A percentile compares a stretch with the other conserved stretches of the same genome.
Evolutionary conservation across 1,140 invertebrate species (phyloP).

Genomic region (Cephus cinctus): DNA sequence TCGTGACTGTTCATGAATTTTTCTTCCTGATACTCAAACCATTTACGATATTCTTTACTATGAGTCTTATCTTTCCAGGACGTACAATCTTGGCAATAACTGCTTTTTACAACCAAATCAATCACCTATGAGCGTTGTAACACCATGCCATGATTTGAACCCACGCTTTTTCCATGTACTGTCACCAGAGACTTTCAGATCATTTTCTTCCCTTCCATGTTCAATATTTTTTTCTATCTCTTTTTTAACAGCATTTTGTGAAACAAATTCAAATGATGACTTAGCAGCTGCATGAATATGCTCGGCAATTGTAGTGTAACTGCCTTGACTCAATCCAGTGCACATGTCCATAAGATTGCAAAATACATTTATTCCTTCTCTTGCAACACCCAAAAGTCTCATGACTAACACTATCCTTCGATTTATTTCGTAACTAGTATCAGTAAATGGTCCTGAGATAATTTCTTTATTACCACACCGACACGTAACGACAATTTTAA

Average conservation of each 20-base stretch:
- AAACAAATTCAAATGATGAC: slow-evolving; percentile 1
- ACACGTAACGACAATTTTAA: slow-evolving; percentile 2
- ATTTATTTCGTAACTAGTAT: slow-evolving; percentile 13
- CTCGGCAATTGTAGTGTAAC: slow-evolving; percentile 4
- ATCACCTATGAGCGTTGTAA: slow-evolving; percentile 3
- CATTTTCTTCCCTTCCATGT: background rate
- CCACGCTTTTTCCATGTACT: background rate
- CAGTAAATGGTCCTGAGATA: background rate
- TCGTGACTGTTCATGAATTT: slow-evolving; percentile 2
- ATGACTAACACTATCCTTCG: slow-evolving; percentile 18
- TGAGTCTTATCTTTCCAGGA: background rate
- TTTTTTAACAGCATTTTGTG: background rate
- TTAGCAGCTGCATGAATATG: slow-evolving; percentile 4
- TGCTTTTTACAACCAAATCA: slow-evolving; percentile 3
- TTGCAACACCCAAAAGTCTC: slow-evolving; percentile 16
- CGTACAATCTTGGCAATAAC: slow-evolving; percentile 1
- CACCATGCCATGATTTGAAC: slow-evolving; percentile 1
- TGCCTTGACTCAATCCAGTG: slow-evolving; percentile 8
- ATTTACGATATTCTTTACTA: background rate
- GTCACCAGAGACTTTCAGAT: background rate
- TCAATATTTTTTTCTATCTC: slow-evolving; percentile 7
- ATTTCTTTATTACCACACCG: background rate
- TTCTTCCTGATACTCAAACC: slow-evolving; percentile 1
- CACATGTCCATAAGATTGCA: slow-evolving; percentile 17
- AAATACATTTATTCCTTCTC: slow-evolving; percentile 16